Conservation (phyloP, 2,797 vertebrate genomes). For the Nyctalus aviator region DNA sequence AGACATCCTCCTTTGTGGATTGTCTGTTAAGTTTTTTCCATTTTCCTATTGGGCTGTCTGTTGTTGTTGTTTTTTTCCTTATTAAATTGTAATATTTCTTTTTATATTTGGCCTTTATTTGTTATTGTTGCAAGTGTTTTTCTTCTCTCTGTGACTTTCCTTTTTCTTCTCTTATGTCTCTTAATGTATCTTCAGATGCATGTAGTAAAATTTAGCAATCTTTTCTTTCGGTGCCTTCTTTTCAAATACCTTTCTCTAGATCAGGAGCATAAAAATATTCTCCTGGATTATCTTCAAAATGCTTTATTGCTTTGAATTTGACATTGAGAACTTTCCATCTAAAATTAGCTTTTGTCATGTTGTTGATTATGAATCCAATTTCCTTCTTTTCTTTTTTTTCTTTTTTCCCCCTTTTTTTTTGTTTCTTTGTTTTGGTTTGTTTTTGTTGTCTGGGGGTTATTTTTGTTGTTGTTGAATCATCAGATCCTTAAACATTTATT, state of each 20-base stretch:
- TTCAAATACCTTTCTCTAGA: conserved; percentile 19
- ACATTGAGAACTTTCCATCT: not conserved
- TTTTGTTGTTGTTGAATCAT: not conserved
- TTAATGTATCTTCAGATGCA: conserved; percentile 37
- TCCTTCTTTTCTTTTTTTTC: not conserved
- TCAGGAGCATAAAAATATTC: not conserved
- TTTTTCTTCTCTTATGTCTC: not conserved
- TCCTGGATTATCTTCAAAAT: not conserved
- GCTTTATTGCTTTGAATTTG: not conserved
- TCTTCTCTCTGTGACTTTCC: conserved; percentile 10
- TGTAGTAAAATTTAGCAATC: not conserved
- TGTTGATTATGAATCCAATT: not conserved
- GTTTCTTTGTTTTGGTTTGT: not conserved
- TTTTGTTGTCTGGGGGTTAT: not conserved
- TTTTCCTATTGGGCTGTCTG: not conserved
- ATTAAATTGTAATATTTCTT: not conserved
- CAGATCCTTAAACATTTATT: not conserved
- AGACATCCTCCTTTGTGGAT: not conserved
- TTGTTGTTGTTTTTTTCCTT: not conserved
- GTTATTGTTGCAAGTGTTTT: not conserved
- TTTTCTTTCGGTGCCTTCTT: not conserved
- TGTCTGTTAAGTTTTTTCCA: not conserved
- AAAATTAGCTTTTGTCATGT: not conserved
- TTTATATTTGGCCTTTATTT: not conserved
- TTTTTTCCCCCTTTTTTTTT: not conserved